Percentiles rank a stretch among this genome's conserved stretches.
Conservation (phyloP, 1,140 invertebrate species). For the Acyrthosiphon pisum region DNA sequence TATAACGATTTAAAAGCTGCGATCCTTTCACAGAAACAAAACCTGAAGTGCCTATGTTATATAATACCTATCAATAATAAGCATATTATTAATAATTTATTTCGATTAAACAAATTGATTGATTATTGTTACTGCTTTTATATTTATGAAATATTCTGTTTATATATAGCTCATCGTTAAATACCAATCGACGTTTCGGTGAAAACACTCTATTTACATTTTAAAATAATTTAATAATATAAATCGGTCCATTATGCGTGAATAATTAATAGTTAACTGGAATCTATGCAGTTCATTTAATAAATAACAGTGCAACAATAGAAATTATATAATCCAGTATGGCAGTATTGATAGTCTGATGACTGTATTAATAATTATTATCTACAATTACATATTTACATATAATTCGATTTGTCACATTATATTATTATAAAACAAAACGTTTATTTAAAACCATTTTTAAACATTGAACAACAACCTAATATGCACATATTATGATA, state of each 20-base stretch:
- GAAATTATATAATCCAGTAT: not conserved
- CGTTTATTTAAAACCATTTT: not conserved
- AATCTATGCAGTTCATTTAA: not conserved
- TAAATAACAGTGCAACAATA: not conserved
- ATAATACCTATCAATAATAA: conserved; percentile 6
- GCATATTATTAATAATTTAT: not conserved
- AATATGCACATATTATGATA: not conserved
- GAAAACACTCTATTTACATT: not conserved
- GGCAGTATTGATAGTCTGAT: not conserved
- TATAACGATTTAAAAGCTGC: not conserved
- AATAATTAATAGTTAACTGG: not conserved
- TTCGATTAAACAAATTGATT: not conserved
- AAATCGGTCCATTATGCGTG: not conserved
- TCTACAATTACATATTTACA: not conserved
- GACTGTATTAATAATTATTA: no score
- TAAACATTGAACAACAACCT: not conserved
- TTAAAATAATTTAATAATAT: not conserved
- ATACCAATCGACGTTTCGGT: not conserved
- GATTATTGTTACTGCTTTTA: not conserved
- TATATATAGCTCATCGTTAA: not conserved
- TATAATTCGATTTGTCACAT: not conserved
- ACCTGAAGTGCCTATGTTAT: not conserved
- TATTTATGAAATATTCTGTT: not conserved
- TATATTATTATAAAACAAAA: not conserved
- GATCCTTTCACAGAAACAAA: not conserved